Base-by-base conservation (phyloP, 2,797 vertebrate species). In the Brachyalestes nurse region DNA sequence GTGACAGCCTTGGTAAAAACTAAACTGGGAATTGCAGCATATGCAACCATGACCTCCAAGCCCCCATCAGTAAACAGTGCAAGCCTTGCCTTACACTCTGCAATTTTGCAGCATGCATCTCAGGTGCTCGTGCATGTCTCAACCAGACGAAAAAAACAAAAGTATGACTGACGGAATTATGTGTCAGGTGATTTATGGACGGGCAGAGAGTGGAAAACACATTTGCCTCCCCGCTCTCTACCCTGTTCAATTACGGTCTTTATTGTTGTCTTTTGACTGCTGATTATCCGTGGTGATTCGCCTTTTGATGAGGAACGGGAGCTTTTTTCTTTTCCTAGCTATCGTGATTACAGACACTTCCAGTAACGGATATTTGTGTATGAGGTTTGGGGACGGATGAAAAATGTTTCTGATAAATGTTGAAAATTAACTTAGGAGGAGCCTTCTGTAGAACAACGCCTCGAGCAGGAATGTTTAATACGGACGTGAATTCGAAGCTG, bases 131-230 rank as follows among this genome's bases (percentile, higher is more conserved):
- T 95, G 91, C 94, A 91, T 93, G 94, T 94, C 94, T 92, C 89
- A 94, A 94, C 94, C 93, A 92, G 94, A 94, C 90, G 83, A 55
- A 90, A 92, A 93, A 73, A 92, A 92, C 90, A 93, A 91, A 93
- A 92, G 89, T 91, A 89, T 90, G 91, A 94, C 91, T 94, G 94
- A 93, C 90, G 92, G 90, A 93, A 93, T 93, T 91, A 93, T 93
- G 93, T 93, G 91, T 91, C 89, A 90, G 91, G 87, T 93, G 94
- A 95, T 95, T 95, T 95, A 95, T 94, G 91, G 91, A 89, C 86
- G 78, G 77, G 85, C 87, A 85, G 89, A 86, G 91, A 89, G 85
- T 87, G 87, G 82, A 92, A 90, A 91, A 89, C 84, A 72, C 86
- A 84, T 88, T 90, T 90, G 87, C 87, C 87, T 47, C 34, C 83